Percentiles rank a stretch among this genome's conserved stretches.
These are phyloP conservation scores for Phalanger gymnotis DNA, from an alignment of 2,797 vertebrate species.

Conservation along the genomic window DNA sequence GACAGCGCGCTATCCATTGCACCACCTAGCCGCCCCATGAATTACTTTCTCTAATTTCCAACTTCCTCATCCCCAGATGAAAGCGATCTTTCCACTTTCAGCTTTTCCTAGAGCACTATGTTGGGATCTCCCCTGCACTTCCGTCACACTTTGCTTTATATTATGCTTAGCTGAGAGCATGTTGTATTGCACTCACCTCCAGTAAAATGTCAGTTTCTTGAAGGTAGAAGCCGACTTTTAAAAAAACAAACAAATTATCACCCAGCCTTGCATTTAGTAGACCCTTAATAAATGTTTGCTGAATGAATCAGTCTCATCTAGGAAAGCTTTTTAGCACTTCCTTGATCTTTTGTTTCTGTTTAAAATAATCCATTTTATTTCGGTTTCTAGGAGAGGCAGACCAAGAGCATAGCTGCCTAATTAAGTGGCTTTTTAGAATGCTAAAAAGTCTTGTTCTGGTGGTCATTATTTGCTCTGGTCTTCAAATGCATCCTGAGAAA, in stretches of 20 bases:
- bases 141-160: not conserved
- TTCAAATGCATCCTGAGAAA: slow-evolving; percentile 67
- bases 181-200: not conserved
- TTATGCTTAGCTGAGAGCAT: not conserved
- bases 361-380: not conserved
- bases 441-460: slow-evolving; percentile 29
- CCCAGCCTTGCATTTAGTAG: not conserved
- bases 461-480: slow-evolving; percentile 47
- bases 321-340: not conserved
- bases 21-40: not conserved
- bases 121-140: not conserved
- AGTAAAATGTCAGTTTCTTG: not conserved
- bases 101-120: not conserved
- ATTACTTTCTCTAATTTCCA: not conserved
- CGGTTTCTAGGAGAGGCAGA: not conserved
- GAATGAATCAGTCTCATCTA: too few relatives aligned
- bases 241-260: not conserved
- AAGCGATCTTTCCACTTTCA: not conserved
- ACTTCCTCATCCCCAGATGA: not conserved
- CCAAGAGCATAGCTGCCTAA: not conserved
- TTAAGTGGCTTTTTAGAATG: slow-evolving; percentile 23
- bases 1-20: not conserved
- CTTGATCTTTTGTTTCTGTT: not conserved
- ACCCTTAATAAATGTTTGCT: not conserved
- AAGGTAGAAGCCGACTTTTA: not conserved